These are phyloP conservation scores for Thysanoteuthis rhombus DNA, from an alignment of 2,888 invertebrate species.

Conservation along the genomic window DNA sequence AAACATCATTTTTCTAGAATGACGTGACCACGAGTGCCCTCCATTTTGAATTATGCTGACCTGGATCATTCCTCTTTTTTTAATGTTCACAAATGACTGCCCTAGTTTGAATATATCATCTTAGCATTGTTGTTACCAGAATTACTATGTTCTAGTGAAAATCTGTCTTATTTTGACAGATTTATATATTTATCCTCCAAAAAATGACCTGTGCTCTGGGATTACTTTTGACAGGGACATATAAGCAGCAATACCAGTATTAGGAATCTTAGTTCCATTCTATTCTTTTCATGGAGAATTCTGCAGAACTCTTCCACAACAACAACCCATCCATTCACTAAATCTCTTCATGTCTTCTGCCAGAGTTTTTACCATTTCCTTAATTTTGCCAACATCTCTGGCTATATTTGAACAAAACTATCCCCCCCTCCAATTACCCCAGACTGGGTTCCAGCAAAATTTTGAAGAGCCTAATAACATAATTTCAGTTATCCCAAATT, in stretches of 20 bases:
- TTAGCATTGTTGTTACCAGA: no score
- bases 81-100: no score
- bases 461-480: slow-evolving; percentile 12
- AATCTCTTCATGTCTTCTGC: background rate
- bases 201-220: background rate
- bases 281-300: background rate
- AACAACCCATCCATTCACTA: background rate
- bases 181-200: background rate
- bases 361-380: background rate
- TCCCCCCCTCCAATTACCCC: background rate
- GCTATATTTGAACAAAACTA: background rate
- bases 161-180: background rate
- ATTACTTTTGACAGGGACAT: background rate
- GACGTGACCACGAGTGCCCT: no score
- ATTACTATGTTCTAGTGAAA: no score
- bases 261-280: background rate
- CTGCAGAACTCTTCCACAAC: background rate
- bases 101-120: no score
- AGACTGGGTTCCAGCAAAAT: background rate
- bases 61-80: no score
- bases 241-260: background rate
- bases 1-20: no score
- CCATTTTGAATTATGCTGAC: no score
- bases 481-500: background rate
- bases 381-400: background rate